Base-by-base conservation (phyloP, 2,888 invertebrate species). In the Temnothorax unifasciatus region DNA sequence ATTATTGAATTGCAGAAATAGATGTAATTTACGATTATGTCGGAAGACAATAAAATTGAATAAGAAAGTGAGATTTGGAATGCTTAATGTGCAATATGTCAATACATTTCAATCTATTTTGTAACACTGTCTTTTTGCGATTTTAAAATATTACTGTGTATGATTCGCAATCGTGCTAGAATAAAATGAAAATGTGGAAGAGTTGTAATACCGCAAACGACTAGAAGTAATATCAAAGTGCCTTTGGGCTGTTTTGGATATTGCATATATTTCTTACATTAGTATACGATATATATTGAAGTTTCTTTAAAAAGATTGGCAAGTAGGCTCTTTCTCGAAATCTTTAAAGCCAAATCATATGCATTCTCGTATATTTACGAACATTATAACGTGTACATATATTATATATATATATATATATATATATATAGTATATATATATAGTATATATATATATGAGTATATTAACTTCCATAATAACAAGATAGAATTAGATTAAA, bases 1-100 rank as follows among this genome's bases (percentile, higher is more conserved):
- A 69, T 50, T 29, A 69, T 69, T n/a, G 2, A 68, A 68, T 50
- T 63, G n/a, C 1, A 68, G 18, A 15, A 11, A 68, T 25, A 68
- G 18, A 47, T 66, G 21, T 25, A 9, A 68, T 47, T 68, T 68
- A 44, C 4, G 5, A 47, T 4, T 18, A 8, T 25, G 2, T 47
- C 6, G 18, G 34, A 63, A 47, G 11, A 68, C 47, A 1, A 68
- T 18, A 5, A 68, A 15, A 47, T 5, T 47, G 11, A 66, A 47
- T 25, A 47, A 25, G 13, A 15, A 25, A 25, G 18, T 25, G 25
- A 44, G n/a, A 68, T 25, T 68, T 68, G 3, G 5, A 34, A 38
- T n/a, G 15, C 4, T 47, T 18, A 47, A 68, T 29, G 29, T 9
- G 6, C 15, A 18, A n/a, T 25, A 66, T 66, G 4, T 57, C 25